Evolutionary conservation across 2,888 invertebrate species (phyloP).

Genomic region (Cyclophora albipunctata): DNA sequence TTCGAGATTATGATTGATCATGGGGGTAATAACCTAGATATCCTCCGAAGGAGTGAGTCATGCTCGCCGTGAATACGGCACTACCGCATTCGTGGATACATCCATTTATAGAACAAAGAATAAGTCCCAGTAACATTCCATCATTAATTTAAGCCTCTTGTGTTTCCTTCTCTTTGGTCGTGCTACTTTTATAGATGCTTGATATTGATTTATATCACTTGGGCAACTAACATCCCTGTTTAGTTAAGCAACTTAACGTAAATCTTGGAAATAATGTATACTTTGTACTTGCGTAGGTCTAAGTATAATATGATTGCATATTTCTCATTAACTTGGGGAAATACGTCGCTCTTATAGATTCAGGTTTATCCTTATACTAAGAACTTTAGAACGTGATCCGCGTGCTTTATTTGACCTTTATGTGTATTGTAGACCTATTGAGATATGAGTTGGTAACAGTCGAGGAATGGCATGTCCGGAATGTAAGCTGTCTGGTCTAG

Average conservation of each 20-base stretch:
- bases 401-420: constrained; percentile 8
- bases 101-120: constrained; percentile 22
- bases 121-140: constrained; percentile 13
- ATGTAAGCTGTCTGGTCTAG: constrained; percentile 32
- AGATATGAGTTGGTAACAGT: constrained; percentile 20
- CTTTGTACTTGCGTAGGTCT: too few species aligned
- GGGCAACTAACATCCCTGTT: too few species aligned
- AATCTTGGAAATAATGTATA: too few species aligned
- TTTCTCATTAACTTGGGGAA: too few species aligned
- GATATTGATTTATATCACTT: too few species aligned
- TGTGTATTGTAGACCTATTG: constrained; percentile 10
- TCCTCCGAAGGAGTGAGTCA: constrained; percentile 15
- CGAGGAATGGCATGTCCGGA: constrained; percentile 49
- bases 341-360: too few species aligned
- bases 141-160: constrained; percentile 6
- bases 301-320: too few species aligned
- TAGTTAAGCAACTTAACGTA: too few species aligned
- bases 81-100: constrained; percentile 17
- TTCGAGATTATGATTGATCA: constrained; percentile 8
- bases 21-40: constrained; percentile 15
- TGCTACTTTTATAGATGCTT: too few species aligned
- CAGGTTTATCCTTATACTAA: background rate
- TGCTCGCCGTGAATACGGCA: constrained; percentile 11
- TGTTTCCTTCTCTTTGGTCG: constrained; percentile 6
- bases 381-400: background rate